Conservation (phyloP, 2,888 invertebrate genomes). For the Coelopa pilipes region DNA sequence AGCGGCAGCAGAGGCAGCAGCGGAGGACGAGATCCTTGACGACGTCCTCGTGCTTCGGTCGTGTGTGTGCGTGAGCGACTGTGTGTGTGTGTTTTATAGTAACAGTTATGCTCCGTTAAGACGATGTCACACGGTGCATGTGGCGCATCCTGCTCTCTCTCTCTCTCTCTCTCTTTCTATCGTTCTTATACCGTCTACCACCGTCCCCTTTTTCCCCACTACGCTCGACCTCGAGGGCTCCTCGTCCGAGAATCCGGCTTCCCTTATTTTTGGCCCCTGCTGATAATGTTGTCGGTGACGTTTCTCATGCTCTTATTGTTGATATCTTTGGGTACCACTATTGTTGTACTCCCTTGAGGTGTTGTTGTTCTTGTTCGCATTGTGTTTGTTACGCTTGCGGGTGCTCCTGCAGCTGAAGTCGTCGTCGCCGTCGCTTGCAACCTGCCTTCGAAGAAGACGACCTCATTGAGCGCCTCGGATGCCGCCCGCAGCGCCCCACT, state of each 20-base stretch:
- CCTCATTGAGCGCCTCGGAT: background rate
- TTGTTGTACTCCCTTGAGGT: too few species aligned
- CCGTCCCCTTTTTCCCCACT: background rate
- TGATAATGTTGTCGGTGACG: conserved; percentile 9
- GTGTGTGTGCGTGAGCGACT: conserved; percentile 18
- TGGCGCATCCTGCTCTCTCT: background rate
- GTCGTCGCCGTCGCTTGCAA: background rate
- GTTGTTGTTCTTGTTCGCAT: background rate
- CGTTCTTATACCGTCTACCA: background rate
- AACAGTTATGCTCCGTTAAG: conserved; percentile 26
- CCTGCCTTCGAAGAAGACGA: background rate
- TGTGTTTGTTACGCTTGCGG: background rate
- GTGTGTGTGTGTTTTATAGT: conserved; percentile 33
- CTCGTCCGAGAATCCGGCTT: too few species aligned
- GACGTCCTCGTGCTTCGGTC: background rate
- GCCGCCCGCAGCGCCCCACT: background rate
- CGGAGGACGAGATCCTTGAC: background rate
- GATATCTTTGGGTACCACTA: background rate
- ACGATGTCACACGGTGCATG: conserved; percentile 18
- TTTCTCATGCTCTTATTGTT: background rate
- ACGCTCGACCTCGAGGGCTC: background rate
- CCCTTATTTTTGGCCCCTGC: conserved; percentile 11
- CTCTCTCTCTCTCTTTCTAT: background rate
- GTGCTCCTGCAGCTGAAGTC: background rate
- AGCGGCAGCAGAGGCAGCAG: background rate